A percentile compares a stretch with the other conserved stretches of the same genome.
Conservation (phyloP, 1,140 invertebrate genomes). For the Drosophila nikananu region DNA sequence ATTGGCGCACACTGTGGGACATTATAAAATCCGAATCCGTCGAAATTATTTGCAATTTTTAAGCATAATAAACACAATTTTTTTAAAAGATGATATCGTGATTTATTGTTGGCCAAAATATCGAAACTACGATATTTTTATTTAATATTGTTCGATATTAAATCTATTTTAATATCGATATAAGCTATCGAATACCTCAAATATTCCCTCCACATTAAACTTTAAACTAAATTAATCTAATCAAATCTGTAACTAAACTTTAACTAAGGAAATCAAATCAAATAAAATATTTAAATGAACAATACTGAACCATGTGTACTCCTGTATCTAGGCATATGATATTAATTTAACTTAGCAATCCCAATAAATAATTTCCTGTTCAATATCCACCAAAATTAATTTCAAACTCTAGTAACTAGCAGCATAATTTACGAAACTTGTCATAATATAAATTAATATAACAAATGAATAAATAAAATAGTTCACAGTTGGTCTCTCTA, state of each 20-base stretch:
- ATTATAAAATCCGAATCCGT: background rate
- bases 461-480: too few species aligned
- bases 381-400: background rate
- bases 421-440: too few species aligned
- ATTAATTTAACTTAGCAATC: too few species aligned
- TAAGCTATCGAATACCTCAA: background rate
- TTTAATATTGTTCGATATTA: too few species aligned
- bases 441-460: too few species aligned
- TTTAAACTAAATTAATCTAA: background rate
- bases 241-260: too few species aligned
- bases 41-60: constrained; percentile 10
- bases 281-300: background rate
- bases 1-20: background rate
- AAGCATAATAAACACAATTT: constrained; percentile 18
- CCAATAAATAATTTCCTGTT: too few species aligned
- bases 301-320: too few species aligned
- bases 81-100: too few species aligned
- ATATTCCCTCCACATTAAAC: background rate
- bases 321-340: too few species aligned
- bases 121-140: too few species aligned
- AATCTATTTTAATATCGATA: background rate
- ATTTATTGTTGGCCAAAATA: too few species aligned
- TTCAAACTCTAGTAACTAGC: background rate
- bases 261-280: background rate
- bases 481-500: background rate